These are phyloP conservation scores for Smittia aterrima DNA, from an alignment of 2,888 invertebrate genomes.

Conservation along the genomic window DNA sequence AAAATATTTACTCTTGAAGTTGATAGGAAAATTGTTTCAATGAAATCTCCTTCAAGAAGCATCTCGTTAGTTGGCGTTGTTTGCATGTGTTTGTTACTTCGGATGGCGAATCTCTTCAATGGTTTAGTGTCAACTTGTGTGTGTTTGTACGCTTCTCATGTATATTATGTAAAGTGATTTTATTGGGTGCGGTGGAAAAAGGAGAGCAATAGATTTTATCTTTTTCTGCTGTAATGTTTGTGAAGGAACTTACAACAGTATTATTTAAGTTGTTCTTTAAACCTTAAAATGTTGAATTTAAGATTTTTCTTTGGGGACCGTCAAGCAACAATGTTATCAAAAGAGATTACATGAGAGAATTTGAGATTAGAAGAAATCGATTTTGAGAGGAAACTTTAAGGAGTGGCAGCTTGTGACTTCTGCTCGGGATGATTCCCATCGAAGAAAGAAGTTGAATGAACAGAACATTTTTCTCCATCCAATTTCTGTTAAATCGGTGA, in stretches of 20 bases:
- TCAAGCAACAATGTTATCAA: not conserved
- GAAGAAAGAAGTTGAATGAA: not conserved
- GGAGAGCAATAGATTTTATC: constrained; percentile 21
- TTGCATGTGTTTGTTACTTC: too few species aligned
- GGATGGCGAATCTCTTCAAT: not conserved
- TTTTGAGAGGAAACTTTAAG: too few species aligned
- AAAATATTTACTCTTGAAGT: constrained; percentile 2
- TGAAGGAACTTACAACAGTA: constrained; percentile 29
- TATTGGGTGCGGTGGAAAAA: constrained; percentile 40
- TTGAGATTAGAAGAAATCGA: too few species aligned
- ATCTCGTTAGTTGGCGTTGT: not conserved
- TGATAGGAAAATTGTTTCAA: not conserved
- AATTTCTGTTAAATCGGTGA: constrained; percentile 34
- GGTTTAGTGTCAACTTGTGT: too few species aligned
- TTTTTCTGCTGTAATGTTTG: constrained; percentile 16
- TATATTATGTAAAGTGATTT: constrained; percentile 38
- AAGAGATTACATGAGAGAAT: too few species aligned
- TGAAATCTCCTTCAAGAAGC: not conserved
- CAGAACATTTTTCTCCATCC: constrained; percentile 18
- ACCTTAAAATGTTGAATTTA: constrained; percentile 1
- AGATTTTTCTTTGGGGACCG: not conserved
- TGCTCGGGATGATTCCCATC: not conserved
- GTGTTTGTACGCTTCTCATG: not conserved
- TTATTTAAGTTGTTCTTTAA: constrained; percentile 16
- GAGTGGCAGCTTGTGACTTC: not conserved